Evolutionary conservation across 1,140 invertebrate species (phyloP), one percentile per base, ranked within the genome.

Genomic region (Aphis gossypii): DNA sequence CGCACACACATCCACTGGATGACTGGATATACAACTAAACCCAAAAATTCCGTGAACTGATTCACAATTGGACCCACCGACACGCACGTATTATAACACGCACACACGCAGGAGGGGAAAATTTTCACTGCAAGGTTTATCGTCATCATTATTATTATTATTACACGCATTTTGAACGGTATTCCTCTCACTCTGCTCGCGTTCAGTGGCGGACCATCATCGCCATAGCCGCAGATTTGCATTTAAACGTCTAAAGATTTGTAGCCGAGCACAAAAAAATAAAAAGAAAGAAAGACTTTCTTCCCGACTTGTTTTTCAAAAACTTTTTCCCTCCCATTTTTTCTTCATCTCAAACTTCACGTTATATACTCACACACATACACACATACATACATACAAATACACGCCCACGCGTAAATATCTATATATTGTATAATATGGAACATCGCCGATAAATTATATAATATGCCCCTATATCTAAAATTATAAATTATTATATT

Each of bases 31-130:
- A 18, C 68, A 21, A 46, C 21, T 83, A 83, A 92, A 92, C 68
- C 44, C 76, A 21, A 46, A 92, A 86, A 83, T 56, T 93, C 35
- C 92, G 92, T 93, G 92, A 84, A 93, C 92, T 93, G 92, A 93
- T 93, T 93, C 82, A 93, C 92, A 93, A 93, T 93, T 82, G 92
- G 35, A 54, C 91, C n/a, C 14, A 76, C 60, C 60, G n/a, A 76
- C 60, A 83, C 30, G 86, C 30, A 51, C 48, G 48, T 51, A 51
- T 51, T 51, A 51, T 51, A 51, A 51, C 46, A 83, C 30, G 86
- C 30, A 23, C 48, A 9, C 87, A 35, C n/a, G 48, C 2, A 21
- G 18, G 8, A 7, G 35, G n/a, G 46, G 18, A 35, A 41, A 38
- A 92, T 48, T 30, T 92, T 41, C 82, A 44, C 82, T 21, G n/a